Evolutionary conservation across 2,888 invertebrate species (phyloP).

Genomic region (Trachelus tabidus): DNA sequence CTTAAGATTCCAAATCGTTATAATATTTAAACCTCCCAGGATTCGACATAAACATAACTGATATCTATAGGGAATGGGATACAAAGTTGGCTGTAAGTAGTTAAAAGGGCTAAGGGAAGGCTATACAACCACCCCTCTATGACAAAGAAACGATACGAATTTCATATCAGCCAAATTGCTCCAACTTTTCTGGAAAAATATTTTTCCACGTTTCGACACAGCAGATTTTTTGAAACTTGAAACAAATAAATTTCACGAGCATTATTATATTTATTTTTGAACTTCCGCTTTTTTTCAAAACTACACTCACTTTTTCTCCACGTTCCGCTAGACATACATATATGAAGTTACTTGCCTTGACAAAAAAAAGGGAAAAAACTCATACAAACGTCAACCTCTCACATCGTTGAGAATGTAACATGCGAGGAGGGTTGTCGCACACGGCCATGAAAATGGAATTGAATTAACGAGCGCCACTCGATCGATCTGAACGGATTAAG

Average conservation of each 20-base stretch:
- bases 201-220: background rate
- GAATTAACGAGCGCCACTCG: background rate
- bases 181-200: too few relatives aligned
- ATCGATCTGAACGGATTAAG: background rate
- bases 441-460: background rate
- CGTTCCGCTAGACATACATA: background rate
- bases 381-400: background rate
- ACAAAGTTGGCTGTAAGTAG: background rate
- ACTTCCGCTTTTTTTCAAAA: background rate
- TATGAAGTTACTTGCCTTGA: background rate
- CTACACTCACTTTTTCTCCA: background rate
- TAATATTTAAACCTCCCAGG: background rate
- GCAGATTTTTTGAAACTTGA: background rate
- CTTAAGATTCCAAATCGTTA: background rate
- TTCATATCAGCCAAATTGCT: background rate
- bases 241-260: background rate
- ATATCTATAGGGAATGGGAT: background rate
- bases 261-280: background rate
- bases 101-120: background rate
- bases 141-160: background rate
- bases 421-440: background rate
- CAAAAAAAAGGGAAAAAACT: background rate
- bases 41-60: background rate
- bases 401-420: background rate
- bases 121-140: background rate